Evolutionary conservation across 1,140 invertebrate species (phyloP).

Genomic region (Ceratoteleas bidentatus): DNA sequence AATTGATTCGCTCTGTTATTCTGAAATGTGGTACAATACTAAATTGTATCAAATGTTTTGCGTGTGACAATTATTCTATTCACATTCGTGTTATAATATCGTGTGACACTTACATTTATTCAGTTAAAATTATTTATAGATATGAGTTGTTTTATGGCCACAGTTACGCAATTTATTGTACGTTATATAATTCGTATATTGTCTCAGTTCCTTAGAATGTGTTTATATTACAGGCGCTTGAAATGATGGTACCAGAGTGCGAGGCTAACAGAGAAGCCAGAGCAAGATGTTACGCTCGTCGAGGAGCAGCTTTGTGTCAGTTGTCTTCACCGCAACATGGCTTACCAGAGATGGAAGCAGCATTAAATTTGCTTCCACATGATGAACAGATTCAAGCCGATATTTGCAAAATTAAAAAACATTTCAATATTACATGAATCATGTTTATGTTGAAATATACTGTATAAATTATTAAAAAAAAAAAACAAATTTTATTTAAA

Average conservation of each 20-base stretch:
- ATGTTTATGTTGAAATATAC: not conserved
- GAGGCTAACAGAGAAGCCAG: conserved; percentile 86
- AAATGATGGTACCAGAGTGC: conserved; percentile 87
- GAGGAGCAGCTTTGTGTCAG: conserved; percentile 87
- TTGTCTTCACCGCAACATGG: conserved; percentile 87
- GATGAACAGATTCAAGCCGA: conserved; percentile 62
- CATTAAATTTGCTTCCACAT: conserved; percentile 84
- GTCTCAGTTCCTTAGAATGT: no score
- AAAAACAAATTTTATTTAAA: no score
- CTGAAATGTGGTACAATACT: no score
- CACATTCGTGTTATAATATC: no score
- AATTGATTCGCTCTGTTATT: no score
- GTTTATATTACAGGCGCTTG: conserved; percentile 82
- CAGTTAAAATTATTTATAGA: not conserved
- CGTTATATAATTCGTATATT: no score
- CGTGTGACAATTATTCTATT: not conserved
- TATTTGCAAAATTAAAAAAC: conserved; percentile 6
- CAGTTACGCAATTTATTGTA: no score
- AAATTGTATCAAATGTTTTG: not conserved
- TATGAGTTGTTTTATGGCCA: not conserved
- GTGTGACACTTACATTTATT: no score
- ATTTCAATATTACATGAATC: not conserved
- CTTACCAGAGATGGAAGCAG: conserved; percentile 88
- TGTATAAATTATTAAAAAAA: no score
- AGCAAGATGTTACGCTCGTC: conserved; percentile 86